Evolutionary conservation across 2,113 vertebrate species (phyloP), one percentile per base, ranked within the genome.

Genomic region (Scomber colias): DNA sequence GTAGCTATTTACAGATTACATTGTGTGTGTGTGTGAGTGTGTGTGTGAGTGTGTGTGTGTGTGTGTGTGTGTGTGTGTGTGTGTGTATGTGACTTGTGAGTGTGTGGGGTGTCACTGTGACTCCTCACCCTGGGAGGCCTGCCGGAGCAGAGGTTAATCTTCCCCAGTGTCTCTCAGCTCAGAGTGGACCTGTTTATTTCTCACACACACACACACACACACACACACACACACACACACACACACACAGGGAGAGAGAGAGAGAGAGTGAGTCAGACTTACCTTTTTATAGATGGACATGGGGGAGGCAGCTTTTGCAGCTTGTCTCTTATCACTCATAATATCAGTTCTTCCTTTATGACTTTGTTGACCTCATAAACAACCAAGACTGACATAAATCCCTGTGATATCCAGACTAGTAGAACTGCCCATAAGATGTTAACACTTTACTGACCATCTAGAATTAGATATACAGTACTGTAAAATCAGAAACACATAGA

Each of bases 121-220:
- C 88, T 94, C 89, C 81, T 94, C 91, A 90, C 92, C 90, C 91
- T 93, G 91, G 91, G 92, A 90, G 94, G 92, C 87, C 93, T 84
- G 54, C 66, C 77, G 87, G 87, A 87, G 89, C 89, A 92, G 91
- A 92, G 93, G 92, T 93, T 93, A 94, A 94, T 93, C 91, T 90
- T 71, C 61, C 51, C 60, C 82, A 62, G 57, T 86, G 81, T 81
- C 67, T 84, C 61, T 63, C 49, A 79, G 69, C 59, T 84, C 63
- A 79, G 8, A 76, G 44, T 60, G n/a, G 67, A 79, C 82, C 82
- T 87, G 82, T 83, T 83, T 79, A 69, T 85, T 40, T 74, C 74
- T 35, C 69, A 1, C 72, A 3, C 79, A 13, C 75, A 11, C 53
- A 17, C 63, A 21, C 50, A 17, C 76, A 44, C 82, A 19, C 63